These are phyloP conservation scores for Nestor notabilis DNA, from an alignment of 2,113 vertebrate species.

Conservation along the genomic window DNA sequence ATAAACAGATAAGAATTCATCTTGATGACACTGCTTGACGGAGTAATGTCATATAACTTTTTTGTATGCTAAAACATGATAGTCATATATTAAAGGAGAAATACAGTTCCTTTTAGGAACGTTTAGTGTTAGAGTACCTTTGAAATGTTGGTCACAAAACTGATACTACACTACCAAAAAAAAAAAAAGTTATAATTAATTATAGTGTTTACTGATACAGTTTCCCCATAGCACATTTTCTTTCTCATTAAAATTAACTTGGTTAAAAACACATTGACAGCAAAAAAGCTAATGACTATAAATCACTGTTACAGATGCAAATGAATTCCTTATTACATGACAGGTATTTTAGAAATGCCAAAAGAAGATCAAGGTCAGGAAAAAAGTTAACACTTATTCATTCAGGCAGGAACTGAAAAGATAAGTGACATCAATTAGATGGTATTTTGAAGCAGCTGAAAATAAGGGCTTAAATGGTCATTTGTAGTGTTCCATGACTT, in stretches of 20 bases:
- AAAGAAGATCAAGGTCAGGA: not conserved
- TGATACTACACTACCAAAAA: not conserved
- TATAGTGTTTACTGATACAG: not conserved
- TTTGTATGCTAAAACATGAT: not conserved
- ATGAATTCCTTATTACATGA: not conserved
- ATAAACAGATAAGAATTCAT: not conserved
- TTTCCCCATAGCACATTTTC: not conserved
- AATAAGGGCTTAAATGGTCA: not conserved
- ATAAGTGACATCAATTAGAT: conserved; percentile 9
- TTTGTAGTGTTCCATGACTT: not conserved
- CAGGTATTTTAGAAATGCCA: not conserved
- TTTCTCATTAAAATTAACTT: not conserved
- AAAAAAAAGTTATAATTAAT: not conserved
- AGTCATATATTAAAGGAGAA: not conserved
- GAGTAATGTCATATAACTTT: not conserved
- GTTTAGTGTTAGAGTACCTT: not conserved
- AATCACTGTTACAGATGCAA: not conserved
- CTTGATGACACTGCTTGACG: not conserved
- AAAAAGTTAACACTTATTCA: conserved; percentile 1
- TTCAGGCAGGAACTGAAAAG: not conserved
- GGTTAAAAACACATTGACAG: not conserved
- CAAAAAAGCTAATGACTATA: not conserved
- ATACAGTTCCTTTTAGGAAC: not conserved
- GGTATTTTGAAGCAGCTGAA: conserved; percentile 10
- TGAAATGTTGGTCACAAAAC: not conserved